These are phyloP conservation scores for Linnaemya tessellans DNA, from an alignment of 2,888 invertebrate genomes.

Conservation along the genomic window DNA sequence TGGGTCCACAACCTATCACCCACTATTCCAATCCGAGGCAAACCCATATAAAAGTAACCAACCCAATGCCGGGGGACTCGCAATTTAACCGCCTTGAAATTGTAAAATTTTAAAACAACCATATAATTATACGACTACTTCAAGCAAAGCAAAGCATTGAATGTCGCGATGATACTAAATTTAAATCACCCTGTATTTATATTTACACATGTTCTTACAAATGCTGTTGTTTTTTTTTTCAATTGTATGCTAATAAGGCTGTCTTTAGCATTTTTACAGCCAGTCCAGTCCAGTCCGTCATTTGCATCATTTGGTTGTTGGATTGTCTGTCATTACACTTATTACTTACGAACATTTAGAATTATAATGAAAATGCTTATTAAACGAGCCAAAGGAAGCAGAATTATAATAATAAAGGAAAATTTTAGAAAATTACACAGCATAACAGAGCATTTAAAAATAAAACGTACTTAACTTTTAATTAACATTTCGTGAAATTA, in stretches of 20 bases:
- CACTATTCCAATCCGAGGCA: no score
- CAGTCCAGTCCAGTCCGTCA: slow-evolving; percentile 47
- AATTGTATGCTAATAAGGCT: slow-evolving; percentile 61
- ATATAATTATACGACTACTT: no score
- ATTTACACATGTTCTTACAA: no score
- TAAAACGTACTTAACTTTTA: background rate
- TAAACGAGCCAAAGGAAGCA: slow-evolving; percentile 10
- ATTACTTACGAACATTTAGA: slow-evolving; percentile 44
- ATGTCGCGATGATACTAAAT: no score
- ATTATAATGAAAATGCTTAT: slow-evolving; percentile 30
- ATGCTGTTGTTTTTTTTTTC: background rate
- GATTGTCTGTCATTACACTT: slow-evolving; percentile 13
- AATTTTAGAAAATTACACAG: background rate
- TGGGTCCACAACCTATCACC: no score
- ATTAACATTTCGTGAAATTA: no score
- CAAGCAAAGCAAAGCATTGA: background rate
- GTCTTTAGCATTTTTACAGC: slow-evolving; percentile 49
- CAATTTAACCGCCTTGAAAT: no score
- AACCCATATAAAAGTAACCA: no score
- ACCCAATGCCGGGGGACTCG: no score
- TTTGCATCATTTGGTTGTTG: slow-evolving; percentile 34
- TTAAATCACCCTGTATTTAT: slow-evolving; percentile 11
- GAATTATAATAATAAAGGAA: slow-evolving; percentile 5
- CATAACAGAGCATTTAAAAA: background rate
- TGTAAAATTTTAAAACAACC: background rate